phyloP scores from a whole-genome alignment of 2,113 vertebrate species.

The Rhegmatorhina hoffmannsi region DNA sequence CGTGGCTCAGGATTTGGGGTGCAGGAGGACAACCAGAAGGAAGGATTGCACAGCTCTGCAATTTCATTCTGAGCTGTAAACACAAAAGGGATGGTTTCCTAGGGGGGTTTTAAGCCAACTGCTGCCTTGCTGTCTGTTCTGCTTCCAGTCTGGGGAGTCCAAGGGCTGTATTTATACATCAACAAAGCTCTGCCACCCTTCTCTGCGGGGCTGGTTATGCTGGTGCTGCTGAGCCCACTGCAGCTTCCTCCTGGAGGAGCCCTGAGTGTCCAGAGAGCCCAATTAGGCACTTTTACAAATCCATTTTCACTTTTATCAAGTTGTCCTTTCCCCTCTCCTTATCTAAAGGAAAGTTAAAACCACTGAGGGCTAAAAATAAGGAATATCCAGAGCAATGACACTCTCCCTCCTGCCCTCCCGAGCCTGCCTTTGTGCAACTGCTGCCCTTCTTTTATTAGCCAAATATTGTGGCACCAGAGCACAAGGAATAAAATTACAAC shows the following conservation, averaged over 20 bases:
- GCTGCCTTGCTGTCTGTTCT: background rate
- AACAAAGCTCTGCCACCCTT: background rate
- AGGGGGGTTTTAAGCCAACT: background rate
- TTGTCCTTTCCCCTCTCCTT: background rate
- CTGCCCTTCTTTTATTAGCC: background rate
- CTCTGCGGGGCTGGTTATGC: background rate
- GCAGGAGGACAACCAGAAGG: background rate
- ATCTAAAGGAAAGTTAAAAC: background rate
- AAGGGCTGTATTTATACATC: background rate
- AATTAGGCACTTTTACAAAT: background rate
- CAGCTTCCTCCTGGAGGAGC: background rate
- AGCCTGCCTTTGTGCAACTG: slow-evolving; percentile 2
- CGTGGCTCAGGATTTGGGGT: background rate
- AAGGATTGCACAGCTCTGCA: background rate
- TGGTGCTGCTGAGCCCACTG: background rate
- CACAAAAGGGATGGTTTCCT: background rate
- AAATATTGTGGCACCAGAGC: background rate
- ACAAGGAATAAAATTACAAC: background rate
- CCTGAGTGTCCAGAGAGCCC: background rate
- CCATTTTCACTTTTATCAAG: background rate
- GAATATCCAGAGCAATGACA: background rate
- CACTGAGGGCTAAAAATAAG: background rate
- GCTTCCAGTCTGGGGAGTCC: background rate
- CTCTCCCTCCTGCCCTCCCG: background rate
- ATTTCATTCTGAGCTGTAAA: background rate